These are phyloP conservation scores for Ataeniobius toweri DNA, from an alignment of 2,797 vertebrate genomes.

Conservation along the genomic window DNA sequence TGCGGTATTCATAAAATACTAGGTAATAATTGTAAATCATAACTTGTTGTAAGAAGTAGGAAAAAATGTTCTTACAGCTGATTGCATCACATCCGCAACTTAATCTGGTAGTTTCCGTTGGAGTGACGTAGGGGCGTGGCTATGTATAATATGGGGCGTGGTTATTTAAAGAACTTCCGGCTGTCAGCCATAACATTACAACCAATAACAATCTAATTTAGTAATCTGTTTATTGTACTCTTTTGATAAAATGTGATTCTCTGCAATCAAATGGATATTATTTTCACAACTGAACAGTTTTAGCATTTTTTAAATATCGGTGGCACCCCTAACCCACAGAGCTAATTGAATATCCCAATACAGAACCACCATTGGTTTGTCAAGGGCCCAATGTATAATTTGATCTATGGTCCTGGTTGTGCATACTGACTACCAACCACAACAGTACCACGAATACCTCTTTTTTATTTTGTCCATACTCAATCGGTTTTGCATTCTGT, in stretches of 20 bases:
- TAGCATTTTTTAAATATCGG: background rate
- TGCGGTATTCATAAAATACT: fast-evolving
- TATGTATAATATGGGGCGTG: background rate
- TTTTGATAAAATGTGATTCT: background rate
- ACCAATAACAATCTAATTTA: background rate
- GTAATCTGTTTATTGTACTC: background rate
- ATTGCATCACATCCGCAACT: constrained; percentile 50
- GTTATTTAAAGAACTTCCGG: background rate
- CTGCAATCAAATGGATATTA: background rate
- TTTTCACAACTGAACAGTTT: background rate
- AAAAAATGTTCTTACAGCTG: constrained; percentile 18
- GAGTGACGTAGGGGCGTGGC: background rate
- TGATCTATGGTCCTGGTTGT: background rate
- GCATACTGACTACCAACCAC: background rate
- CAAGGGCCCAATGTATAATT: background rate
- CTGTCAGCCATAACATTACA: background rate
- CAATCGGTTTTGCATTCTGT: background rate
- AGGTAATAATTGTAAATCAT: background rate
- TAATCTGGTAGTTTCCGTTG: constrained; percentile 31
- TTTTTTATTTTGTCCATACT: background rate
- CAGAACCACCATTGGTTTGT: background rate
- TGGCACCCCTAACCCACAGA: background rate
- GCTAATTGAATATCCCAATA: background rate
- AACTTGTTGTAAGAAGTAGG: constrained; percentile 24
- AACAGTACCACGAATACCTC: background rate